A percentile compares a stretch with the other conserved stretches of the same genome.
Conservation (phyloP, 30 jellyfish, hydroid and myxozoan species). For the Pseudorhiza aurosa region DNA sequence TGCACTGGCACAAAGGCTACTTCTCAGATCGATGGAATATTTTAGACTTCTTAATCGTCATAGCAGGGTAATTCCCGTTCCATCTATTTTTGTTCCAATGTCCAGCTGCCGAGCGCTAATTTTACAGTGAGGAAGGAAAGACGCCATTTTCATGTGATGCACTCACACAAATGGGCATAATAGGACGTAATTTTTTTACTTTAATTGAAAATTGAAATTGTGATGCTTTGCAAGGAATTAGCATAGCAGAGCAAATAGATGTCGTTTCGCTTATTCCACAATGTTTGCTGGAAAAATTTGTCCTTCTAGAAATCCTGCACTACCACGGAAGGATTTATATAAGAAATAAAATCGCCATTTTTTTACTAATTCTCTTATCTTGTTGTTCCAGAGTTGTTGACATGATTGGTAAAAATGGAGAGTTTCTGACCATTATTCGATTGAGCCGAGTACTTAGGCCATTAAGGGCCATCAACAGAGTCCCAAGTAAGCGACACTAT, state of each 20-base stretch:
- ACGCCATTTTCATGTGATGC: too few species aligned
- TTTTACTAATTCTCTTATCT: neutral
- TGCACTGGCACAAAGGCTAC: constrained; percentile 67
- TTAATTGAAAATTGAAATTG: too few species aligned
- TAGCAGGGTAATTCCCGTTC: constrained; percentile 95
- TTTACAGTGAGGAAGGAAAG: too few species aligned
- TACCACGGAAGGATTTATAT: too few species aligned
- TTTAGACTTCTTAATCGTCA: constrained; percentile 79
- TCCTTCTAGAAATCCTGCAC: too few species aligned
- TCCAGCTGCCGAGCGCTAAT: neutral
- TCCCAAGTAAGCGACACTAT: constrained; percentile 79
- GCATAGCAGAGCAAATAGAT: too few species aligned
- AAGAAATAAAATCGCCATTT: too few species aligned
- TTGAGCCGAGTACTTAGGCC: constrained; percentile 85
- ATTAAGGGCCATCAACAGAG: constrained; percentile 93
- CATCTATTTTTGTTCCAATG: neutral
- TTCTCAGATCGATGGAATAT: constrained; percentile 92
- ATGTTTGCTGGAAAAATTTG: neutral
- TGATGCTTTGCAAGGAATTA: too few species aligned
- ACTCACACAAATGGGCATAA: too few species aligned
- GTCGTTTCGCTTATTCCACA: neutral
- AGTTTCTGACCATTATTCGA: constrained; percentile 81
- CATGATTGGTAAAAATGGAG: constrained; percentile 74
- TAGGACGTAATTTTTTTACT: too few species aligned
- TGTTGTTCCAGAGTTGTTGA: constrained; percentile 64